Conservation (phyloP, 1,140 invertebrate species). For the Diprion similis region DNA sequence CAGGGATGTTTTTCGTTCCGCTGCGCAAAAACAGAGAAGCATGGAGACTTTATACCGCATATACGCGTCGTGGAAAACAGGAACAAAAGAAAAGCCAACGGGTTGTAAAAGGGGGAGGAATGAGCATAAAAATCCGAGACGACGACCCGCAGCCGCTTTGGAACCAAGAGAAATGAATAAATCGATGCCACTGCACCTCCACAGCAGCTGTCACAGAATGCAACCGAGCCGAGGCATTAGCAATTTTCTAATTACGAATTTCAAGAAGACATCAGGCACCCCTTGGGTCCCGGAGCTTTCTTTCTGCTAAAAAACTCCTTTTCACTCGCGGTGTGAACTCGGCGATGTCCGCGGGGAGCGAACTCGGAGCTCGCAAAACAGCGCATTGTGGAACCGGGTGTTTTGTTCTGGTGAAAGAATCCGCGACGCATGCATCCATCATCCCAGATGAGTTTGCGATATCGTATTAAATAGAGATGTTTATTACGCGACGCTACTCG, state of each 20-base stretch:
- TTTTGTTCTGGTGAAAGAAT: no score
- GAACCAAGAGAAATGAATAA: no score
- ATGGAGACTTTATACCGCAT: neutral
- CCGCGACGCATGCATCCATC: no score
- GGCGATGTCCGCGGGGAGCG: neutral
- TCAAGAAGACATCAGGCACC: neutral
- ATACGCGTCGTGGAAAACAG: neutral
- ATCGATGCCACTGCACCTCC: no score
- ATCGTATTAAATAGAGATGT: no score
- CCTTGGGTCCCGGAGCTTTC: neutral
- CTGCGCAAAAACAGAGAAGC: constrained; percentile 61
- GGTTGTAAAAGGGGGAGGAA: neutral
- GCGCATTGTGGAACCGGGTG: no score
- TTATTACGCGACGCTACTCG: no score
- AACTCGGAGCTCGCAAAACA: no score
- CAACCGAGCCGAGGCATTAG: constrained; percentile 46
- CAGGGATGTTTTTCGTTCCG: constrained; percentile 78
- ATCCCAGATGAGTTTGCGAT: no score
- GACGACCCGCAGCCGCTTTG: neutral
- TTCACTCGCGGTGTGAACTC: neutral
- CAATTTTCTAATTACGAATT: constrained; percentile 56
- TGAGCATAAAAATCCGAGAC: neutral
- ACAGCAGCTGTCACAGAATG: no score
- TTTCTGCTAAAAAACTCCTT: neutral
- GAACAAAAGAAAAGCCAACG: neutral